Conservation (phyloP, 2,888 invertebrate species). For the Poecilobothrus nobilitatus region DNA sequence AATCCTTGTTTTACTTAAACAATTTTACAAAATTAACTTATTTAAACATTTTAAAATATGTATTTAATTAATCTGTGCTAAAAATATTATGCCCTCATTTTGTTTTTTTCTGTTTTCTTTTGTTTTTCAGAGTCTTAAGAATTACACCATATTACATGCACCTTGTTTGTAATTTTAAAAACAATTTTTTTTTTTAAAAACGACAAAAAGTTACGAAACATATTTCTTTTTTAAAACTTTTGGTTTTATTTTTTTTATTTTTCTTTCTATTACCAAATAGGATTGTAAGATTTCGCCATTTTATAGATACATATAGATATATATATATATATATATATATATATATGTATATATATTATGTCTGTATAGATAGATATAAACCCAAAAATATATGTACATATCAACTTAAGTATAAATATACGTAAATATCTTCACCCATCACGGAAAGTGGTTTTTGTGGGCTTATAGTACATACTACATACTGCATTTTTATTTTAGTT, state of each 20-base stretch:
- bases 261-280: background rate
- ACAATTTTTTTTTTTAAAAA: too few species aligned
- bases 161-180: background rate
- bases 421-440: background rate
- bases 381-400: too few species aligned
- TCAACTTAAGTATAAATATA: too few species aligned
- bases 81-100: too few species aligned
- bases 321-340: background rate
- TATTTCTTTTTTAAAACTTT: background rate
- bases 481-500: background rate
- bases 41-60: too few species aligned
- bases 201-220: background rate
- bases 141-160: background rate
- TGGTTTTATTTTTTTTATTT: background rate
- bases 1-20: too few species aligned
- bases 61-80: too few species aligned
- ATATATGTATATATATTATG: background rate
- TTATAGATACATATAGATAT: background rate
- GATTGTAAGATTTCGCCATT: slow-evolving; percentile 3
- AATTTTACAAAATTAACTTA: too few species aligned
- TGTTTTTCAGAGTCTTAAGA: background rate
- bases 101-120: too few species aligned
- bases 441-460: background rate
- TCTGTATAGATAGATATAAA: background rate
- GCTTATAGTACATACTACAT: background rate